phyloP scores from a whole-genome alignment of 2,888 invertebrate genomes.

The Anarsia innoxiella region DNA sequence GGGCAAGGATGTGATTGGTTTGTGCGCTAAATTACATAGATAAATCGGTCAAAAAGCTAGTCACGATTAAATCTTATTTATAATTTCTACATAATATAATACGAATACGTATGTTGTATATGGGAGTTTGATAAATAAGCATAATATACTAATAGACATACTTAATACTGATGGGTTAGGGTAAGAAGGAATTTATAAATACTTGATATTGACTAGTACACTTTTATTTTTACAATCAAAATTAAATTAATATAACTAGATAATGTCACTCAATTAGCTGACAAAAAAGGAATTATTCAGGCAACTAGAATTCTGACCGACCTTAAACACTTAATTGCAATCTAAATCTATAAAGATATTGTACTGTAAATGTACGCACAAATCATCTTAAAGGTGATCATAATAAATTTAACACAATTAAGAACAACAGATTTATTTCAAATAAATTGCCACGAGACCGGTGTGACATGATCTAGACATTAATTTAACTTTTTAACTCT shows the following conservation, averaged over 20 bases:
- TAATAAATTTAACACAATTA: slow-evolving; percentile 67
- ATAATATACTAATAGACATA: slow-evolving; percentile 34
- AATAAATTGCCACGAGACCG: slow-evolving; percentile 73
- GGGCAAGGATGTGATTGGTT: slow-evolving; percentile 38
- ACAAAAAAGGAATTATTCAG: slow-evolving; percentile 35
- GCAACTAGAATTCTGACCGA: slow-evolving; percentile 70
- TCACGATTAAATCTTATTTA: slow-evolving; percentile 45
- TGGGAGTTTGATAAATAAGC: slow-evolving; percentile 29
- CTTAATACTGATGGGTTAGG: slow-evolving; percentile 43
- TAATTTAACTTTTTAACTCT: slow-evolving; percentile 72
- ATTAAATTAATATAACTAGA: slow-evolving; percentile 73
- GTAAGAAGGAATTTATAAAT: slow-evolving; percentile 47
- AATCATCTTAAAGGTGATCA: slow-evolving; percentile 53
- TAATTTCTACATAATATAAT: slow-evolving; percentile 42
- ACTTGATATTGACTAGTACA: slow-evolving; percentile 66
- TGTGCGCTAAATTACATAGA: slow-evolving; percentile 68
- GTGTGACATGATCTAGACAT: slow-evolving; percentile 77
- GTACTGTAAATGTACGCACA: no score
- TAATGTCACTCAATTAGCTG: slow-evolving; percentile 67
- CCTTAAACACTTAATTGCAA: slow-evolving; percentile 26
- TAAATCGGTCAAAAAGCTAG: slow-evolving; percentile 73
- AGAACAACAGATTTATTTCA: slow-evolving; percentile 75
- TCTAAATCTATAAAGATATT: slow-evolving; percentile 15
- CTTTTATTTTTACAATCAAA: slow-evolving; percentile 54
- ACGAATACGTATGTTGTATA: slow-evolving; percentile 41